A percentile compares a stretch with the other conserved stretches of the same genome.
These are phyloP conservation scores for Iselma pallidipennis DNA, from an alignment of 2,888 invertebrate genomes.

Conservation along the genomic window DNA sequence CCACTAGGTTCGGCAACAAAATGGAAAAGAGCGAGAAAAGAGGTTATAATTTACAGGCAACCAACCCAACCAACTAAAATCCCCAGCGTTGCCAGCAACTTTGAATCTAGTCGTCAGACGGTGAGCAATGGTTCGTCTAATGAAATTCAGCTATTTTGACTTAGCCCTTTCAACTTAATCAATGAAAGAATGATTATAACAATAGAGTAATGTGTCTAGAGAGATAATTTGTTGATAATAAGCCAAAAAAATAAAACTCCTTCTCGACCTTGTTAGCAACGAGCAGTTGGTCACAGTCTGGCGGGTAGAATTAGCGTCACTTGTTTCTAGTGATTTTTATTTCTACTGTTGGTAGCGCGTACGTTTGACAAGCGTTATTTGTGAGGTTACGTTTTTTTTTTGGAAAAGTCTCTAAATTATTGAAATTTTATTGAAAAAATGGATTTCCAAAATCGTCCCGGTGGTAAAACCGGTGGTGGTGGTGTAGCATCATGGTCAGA, in stretches of 20 bases:
- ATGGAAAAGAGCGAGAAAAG: background rate
- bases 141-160: no score
- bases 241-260: no score
- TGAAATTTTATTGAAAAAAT: conserved; percentile 57
- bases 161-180: no score
- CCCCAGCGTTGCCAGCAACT: background rate
- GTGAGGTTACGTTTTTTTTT: conserved; percentile 2
- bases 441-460: conserved; percentile 99
- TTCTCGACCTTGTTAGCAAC: no score
- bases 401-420: background rate
- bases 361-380: background rate
- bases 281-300: no score
- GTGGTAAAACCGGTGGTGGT: conserved; percentile 99
- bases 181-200: no score
- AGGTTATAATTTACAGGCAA: background rate
- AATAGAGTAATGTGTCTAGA: no score
- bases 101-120: no score
- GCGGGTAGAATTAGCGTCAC: background rate
- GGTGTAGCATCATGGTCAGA: conserved; percentile 99
- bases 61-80: background rate
- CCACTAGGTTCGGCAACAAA: conserved; percentile 1
- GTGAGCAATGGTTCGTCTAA: no score
- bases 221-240: no score
- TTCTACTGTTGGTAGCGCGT: background rate
- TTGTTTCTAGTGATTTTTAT: background rate